These are phyloP conservation scores for Heliconius hewitsoni DNA, from an alignment of 1,140 invertebrate genomes.

Conservation along the genomic window DNA sequence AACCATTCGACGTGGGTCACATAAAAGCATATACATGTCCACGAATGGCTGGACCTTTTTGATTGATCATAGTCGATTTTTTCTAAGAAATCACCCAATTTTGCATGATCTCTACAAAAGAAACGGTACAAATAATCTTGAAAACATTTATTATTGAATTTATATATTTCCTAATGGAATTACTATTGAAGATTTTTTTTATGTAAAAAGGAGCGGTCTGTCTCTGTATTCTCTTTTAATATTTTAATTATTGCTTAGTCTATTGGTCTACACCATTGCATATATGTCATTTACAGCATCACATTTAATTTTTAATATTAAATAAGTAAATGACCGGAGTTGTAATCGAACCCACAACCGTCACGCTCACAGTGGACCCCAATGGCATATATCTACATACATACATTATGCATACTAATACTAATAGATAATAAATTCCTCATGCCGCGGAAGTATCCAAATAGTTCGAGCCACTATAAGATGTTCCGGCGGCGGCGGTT, in stretches of 20 bases:
- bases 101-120: neutral
- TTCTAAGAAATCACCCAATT: neutral
- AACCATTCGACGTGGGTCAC: neutral
- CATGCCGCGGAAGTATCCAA: conserved; percentile 1
- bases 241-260: too few relatives aligned
- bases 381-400: too few relatives aligned
- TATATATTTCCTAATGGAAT: neutral
- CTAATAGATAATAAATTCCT: neutral
- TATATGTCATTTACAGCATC: too few relatives aligned
- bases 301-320: neutral
- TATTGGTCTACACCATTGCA: too few relatives aligned
- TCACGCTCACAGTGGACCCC: neutral
- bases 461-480: neutral
- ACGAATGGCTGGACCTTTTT: neutral
- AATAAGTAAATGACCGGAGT: neutral
- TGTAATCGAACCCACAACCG: neutral
- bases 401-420: neutral
- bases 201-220: neutral
- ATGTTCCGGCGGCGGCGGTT: conserved; percentile 25
- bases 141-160: neutral
- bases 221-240: too few relatives aligned
- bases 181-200: neutral
- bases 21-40: neutral
- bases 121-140: neutral
- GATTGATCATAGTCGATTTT: neutral